These are phyloP conservation scores for Hypotaenidia philippensis DNA, from an alignment of 2,797 vertebrate genomes.

Conservation along the genomic window DNA sequence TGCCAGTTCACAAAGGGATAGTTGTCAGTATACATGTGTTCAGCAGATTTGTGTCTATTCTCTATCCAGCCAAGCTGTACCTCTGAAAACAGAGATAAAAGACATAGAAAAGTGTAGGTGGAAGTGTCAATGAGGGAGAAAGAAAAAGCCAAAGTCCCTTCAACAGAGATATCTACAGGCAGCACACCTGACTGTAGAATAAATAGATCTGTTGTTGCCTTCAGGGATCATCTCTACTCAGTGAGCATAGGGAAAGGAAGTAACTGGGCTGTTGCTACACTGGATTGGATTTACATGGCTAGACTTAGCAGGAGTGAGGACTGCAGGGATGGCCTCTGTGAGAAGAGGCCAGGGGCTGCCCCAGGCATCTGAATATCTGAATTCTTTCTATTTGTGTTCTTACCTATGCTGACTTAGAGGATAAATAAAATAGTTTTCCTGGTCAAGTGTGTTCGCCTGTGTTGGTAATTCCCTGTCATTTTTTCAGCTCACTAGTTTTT, in stretches of 20 bases:
- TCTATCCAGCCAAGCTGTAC: background rate
- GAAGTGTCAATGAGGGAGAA: background rate
- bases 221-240: background rate
- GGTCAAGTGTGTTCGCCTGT: fast-evolving
- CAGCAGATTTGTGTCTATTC: background rate
- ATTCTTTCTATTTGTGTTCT: background rate
- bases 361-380: background rate
- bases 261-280: fast-evolving
- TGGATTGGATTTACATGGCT: background rate
- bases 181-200: background rate
- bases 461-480: background rate
- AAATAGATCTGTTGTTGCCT: background rate
- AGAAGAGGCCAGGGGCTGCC: background rate
- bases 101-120: background rate
- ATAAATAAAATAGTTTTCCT: background rate
- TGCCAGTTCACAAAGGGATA: background rate
- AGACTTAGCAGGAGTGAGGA: fast-evolving
- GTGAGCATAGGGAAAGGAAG: background rate
- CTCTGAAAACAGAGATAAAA: background rate
- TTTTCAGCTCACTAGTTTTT: fast-evolving
- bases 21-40: background rate
- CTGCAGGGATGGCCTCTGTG: fast-evolving
- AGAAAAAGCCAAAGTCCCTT: background rate
- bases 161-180: background rate
- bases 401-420: background rate